Percentiles rank a stretch among this genome's conserved stretches.
phyloP scores from a whole-genome alignment of 37 sponge, comb jelly and placozoan genomes.

The Beroe forskalii region DNA sequence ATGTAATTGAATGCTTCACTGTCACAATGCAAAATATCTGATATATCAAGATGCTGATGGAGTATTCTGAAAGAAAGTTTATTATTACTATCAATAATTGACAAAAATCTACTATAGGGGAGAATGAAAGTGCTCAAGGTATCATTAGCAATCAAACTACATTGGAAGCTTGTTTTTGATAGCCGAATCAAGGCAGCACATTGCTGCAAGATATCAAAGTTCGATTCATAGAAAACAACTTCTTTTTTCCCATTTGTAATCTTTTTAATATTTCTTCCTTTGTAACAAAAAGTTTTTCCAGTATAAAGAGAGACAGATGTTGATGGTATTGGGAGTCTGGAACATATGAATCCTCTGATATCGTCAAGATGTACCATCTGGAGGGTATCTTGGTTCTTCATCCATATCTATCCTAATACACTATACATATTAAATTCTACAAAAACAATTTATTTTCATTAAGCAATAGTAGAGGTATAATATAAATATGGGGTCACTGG shows the following conservation, averaged over 20 bases:
- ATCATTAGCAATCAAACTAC: background rate
- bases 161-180: background rate
- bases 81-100: background rate
- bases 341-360: background rate
- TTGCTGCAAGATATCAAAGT: conserved; percentile 28
- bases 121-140: background rate
- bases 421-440: too few relatives aligned
- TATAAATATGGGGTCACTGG: too few relatives aligned
- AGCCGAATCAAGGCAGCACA: background rate
- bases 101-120: background rate
- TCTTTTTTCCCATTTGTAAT: conserved; percentile 1
- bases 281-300: conserved; percentile 4
- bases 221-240: conserved; percentile 5
- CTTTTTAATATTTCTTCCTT: background rate
- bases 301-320: conserved; percentile 22
- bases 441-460: too few relatives aligned
- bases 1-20: conserved; percentile 52
- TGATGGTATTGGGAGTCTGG: background rate
- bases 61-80: conserved; percentile 2
- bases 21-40: conserved; percentile 32
- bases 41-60: conserved; percentile 1
- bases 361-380: background rate
- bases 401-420: too few relatives aligned
- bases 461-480: too few relatives aligned
- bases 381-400: too few relatives aligned